A percentile compares a stretch with the other conserved stretches of the same genome.
phyloP scores from a whole-genome alignment of 2,113 vertebrate genomes.

The cat (Felis catus) region DNA sequence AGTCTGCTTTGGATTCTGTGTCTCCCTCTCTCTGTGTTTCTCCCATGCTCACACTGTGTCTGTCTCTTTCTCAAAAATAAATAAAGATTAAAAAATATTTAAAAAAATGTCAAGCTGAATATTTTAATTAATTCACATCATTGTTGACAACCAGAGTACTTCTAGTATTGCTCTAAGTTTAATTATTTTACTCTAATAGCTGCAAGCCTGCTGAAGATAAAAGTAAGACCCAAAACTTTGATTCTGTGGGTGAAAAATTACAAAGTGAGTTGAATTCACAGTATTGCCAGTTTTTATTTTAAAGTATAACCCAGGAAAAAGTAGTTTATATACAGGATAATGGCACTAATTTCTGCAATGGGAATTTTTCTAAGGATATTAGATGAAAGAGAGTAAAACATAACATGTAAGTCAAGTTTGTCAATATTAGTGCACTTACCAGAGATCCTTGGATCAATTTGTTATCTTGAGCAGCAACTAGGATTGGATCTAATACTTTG shows the following conservation, averaged over 20 bases:
- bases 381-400: background rate
- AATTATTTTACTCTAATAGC: background rate
- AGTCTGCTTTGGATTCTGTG: too few relatives aligned
- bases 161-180: background rate
- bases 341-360: background rate
- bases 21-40: too few relatives aligned
- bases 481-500: background rate
- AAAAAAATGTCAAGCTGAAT: background rate
- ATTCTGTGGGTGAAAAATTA: background rate
- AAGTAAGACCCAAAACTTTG: background rate
- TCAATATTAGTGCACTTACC: background rate
- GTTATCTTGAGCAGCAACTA: background rate
- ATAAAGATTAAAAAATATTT: too few relatives aligned
- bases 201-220: background rate
- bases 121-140: background rate
- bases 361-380: background rate
- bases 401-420: background rate
- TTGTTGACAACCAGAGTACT: background rate
- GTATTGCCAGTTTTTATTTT: background rate
- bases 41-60: too few relatives aligned
- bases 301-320: background rate
- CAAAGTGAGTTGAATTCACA: background rate
- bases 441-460: background rate
- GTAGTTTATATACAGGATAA: background rate
- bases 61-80: too few relatives aligned